Base-by-base conservation (phyloP, 2,113 vertebrate species). In the Petrocephalus microphthalmus region DNA sequence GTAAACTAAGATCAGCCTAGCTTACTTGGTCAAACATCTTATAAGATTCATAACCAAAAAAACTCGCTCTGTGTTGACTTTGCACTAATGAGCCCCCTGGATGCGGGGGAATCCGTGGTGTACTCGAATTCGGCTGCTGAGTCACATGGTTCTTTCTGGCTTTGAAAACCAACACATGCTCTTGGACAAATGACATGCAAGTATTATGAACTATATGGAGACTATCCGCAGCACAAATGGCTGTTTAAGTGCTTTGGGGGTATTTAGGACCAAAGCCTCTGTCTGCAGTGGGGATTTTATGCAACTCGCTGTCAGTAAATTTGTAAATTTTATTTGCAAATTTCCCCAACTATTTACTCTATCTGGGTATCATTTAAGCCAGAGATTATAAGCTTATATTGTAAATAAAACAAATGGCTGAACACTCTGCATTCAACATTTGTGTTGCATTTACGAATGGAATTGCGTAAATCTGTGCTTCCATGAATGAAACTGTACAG, bases 221-320 rank as follows among this genome's bases (percentile, higher is more conserved):
- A 85, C 25, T n/a, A 20, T 17, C 25, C 49, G 84, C 17, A 3
- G 22, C 51, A 33, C 17, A 85, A 53, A 85, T 52, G 51, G 51
- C n/a, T 7, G 0, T 33, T 49, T 54, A 33, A 85, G 52, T 54
- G 15, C 29, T 54, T 29, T 3, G 8, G 84, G 52, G 84, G 51
- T 52, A 10, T 85, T 42, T 85, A 85, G 29, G 84, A 85, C 29
- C 51, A 56, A 56, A 85, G 52, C 17, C 52, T 85, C 84, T 56
- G 22, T 33, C 52, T 15, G 7, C 13, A 3, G 15, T 7, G 51
- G 52, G 29, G 84, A 85, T 85, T 85, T 85, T 54, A 52, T 53
- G 2, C n/a, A 56, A 85, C n/a, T 49, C 25, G 29, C 7, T 37
- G 29, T 54, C 29, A 20, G n/a, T 85, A 56, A 85, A 85, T 53